phyloP scores from a whole-genome alignment of 2,113 vertebrate species.

The Entelurus aequoreus region DNA sequence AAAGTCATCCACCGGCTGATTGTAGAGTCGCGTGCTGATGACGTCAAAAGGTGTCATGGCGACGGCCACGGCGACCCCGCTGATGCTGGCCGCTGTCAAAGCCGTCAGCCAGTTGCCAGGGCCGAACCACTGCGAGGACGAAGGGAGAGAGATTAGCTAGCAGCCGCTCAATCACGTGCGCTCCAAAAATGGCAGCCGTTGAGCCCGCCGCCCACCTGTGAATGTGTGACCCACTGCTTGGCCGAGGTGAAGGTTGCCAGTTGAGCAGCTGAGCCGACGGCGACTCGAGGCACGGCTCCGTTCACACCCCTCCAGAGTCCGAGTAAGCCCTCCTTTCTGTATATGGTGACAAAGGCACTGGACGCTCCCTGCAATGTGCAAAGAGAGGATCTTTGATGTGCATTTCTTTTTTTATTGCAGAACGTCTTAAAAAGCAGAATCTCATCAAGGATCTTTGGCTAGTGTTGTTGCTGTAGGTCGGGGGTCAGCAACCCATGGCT shows the following conservation, averaged over 20 bases:
- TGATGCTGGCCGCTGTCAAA: constrained; percentile 83
- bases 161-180: not conserved
- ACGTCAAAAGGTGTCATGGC: constrained; percentile 93
- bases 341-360: constrained; percentile 81
- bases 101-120: constrained; percentile 82
- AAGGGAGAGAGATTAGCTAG: not conserved
- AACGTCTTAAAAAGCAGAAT: too few species aligned
- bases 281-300: constrained; percentile 85
- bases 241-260: constrained; percentile 86
- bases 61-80: constrained; percentile 80
- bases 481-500: too few species aligned
- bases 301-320: constrained; percentile 90
- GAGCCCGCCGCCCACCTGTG: constrained; percentile 56
- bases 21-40: constrained; percentile 91
- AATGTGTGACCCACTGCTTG: constrained; percentile 80
- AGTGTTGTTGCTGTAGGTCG: too few species aligned
- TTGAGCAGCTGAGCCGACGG: constrained; percentile 87
- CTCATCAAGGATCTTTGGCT: too few species aligned
- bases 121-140: constrained; percentile 74
- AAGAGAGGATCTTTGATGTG: not conserved
- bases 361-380: constrained; percentile 71
- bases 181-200: constrained; percentile 2
- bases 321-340: constrained; percentile 78
- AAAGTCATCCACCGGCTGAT: constrained; percentile 84
- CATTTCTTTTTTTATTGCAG: too few species aligned